Percentiles rank a stretch among this genome's conserved stretches.
Evolutionary conservation across 2,113 vertebrate species (phyloP).

Genomic region (Entomyzon cyanotis): DNA sequence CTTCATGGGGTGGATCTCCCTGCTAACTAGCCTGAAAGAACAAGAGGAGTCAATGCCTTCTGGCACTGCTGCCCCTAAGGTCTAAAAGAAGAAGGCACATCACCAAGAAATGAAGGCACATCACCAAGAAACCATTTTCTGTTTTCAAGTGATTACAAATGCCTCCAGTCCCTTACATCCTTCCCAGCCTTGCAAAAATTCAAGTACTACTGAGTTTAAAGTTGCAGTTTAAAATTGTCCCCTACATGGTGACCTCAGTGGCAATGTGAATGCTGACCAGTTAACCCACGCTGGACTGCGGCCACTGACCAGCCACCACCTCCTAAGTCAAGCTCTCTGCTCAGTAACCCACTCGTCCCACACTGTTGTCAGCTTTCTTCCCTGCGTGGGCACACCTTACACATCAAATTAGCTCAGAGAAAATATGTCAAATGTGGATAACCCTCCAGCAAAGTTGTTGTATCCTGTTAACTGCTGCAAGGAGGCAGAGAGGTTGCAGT

Average conservation of each 20-base stretch:
- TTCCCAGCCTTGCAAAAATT: not conserved
- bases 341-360: not conserved
- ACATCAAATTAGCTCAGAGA: not conserved
- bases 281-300: fast-evolving
- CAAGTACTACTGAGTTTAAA: not conserved
- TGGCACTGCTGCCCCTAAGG: not conserved
- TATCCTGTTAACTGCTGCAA: not conserved
- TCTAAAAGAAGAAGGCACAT: not conserved
- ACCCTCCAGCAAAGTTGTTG: not conserved
- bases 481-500: not conserved
- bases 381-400: fast-evolving
- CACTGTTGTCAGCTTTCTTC: not conserved
- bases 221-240: not conserved
- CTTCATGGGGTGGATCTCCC: not conserved
- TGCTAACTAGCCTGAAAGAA: not conserved
- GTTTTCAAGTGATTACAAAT: not conserved
- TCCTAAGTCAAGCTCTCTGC: not conserved
- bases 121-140: not conserved
- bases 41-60: not conserved
- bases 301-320: not conserved
- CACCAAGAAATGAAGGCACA: not conserved
- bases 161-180: not conserved
- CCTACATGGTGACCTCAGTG: not conserved
- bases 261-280: fast-evolving
- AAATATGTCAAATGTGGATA: not conserved